phyloP scores from a whole-genome alignment of 1,140 invertebrate species.

The Microplitis mediator region DNA sequence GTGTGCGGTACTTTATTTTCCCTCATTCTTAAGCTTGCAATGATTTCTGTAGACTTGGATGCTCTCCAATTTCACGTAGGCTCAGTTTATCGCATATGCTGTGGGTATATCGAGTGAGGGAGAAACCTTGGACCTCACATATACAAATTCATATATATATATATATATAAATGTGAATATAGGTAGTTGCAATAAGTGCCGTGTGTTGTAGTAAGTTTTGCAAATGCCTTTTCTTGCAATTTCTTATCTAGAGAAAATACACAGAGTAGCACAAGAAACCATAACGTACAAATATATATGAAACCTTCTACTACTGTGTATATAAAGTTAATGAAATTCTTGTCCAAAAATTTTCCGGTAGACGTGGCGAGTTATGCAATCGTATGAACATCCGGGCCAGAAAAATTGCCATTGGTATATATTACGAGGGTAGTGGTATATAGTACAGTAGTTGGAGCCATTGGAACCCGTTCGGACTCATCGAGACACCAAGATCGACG shows the following conservation, averaged over 20 bases:
- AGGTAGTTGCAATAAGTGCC: neutral
- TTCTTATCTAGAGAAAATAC: neutral
- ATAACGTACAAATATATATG: slow-evolving; percentile 4
- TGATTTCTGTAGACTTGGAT: slow-evolving; percentile 9
- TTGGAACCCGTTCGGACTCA: slow-evolving; percentile 42
- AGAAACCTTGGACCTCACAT: neutral
- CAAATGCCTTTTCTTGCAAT: slow-evolving; percentile 7
- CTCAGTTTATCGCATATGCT: neutral
- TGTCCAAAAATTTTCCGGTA: slow-evolving; percentile 4
- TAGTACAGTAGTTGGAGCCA: slow-evolving; percentile 11
- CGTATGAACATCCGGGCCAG: slow-evolving; percentile 15
- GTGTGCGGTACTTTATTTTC: neutral
- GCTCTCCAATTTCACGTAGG: slow-evolving; percentile 12
- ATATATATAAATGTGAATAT: neutral
- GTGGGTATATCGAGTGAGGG: neutral
- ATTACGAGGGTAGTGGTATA: neutral
- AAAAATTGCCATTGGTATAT: slow-evolving; percentile 21
- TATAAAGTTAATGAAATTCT: slow-evolving; percentile 21
- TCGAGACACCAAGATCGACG: slow-evolving; percentile 48
- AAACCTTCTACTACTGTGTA: neutral
- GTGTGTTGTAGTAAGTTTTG: neutral
- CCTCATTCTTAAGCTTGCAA: neutral
- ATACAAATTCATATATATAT: neutral
- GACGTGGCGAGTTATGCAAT: slow-evolving; percentile 15
- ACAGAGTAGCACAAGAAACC: neutral